Evolutionary conservation across 2,113 vertebrate genomes (phyloP).

Genomic region (Diglossa brunneiventris): DNA sequence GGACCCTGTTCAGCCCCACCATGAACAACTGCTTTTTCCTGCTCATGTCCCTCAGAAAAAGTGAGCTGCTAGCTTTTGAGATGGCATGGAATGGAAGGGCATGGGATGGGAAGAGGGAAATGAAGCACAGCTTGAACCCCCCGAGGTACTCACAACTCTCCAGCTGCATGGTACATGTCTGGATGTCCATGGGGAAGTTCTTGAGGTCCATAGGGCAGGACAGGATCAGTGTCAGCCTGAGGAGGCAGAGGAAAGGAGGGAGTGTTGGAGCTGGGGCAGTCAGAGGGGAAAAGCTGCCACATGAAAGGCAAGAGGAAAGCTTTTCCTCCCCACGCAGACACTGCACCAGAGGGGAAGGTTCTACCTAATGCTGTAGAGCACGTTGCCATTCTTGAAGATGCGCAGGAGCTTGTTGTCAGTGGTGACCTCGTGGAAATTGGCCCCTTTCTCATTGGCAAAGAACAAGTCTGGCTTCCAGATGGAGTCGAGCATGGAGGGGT

Average conservation of each 20-base stretch:
- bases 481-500: slow-evolving; percentile 92
- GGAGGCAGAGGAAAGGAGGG: slow-evolving; percentile 36
- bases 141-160: slow-evolving; percentile 89
- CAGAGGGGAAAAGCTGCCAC: background rate
- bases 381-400: slow-evolving; percentile 92
- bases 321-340: background rate
- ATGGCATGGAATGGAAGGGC: background rate
- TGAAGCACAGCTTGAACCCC: background rate
- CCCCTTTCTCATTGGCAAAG: slow-evolving; percentile 93
- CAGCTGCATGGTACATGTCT: slow-evolving; percentile 94
- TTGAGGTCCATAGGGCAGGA: slow-evolving; percentile 97
- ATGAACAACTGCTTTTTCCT: background rate
- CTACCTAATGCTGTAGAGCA: slow-evolving; percentile 93
- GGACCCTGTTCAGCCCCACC: background rate
- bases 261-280: background rate
- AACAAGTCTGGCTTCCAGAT: slow-evolving; percentile 96
- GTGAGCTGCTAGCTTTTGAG: background rate
- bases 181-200: slow-evolving; percentile 97
- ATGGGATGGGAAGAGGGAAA: background rate
- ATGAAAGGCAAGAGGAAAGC: background rate
- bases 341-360: background rate
- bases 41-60: background rate
- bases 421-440: slow-evolving; percentile 92
- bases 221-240: slow-evolving; percentile 88
- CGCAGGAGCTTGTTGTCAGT: slow-evolving; percentile 92